Evolutionary conservation across 2,888 invertebrate species (phyloP).

Genomic region (Zaprionus lineosus): DNA sequence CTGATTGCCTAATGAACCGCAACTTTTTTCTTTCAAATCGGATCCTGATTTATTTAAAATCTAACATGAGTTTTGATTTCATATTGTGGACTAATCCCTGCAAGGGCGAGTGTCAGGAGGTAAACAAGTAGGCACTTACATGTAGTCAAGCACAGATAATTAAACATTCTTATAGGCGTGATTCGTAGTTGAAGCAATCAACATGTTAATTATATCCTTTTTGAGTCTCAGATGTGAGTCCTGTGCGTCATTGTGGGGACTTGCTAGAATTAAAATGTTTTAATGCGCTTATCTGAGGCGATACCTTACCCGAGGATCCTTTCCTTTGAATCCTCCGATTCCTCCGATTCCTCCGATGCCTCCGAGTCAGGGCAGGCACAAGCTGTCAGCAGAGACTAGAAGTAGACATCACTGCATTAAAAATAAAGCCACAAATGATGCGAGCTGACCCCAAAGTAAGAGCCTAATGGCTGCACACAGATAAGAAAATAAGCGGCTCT

Average conservation of each 20-base stretch:
- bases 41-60: too few relatives aligned
- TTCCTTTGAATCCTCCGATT: too few relatives aligned
- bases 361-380: background rate
- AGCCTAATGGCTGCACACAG: constrained; percentile 64
- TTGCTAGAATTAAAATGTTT: constrained; percentile 63
- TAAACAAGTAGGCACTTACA: too few relatives aligned
- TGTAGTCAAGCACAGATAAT: too few relatives aligned
- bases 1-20: too few relatives aligned
- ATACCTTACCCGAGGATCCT: background rate
- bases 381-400: constrained; percentile 45
- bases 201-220: constrained; percentile 68
- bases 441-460: constrained; percentile 55
- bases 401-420: constrained; percentile 39
- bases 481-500: constrained; percentile 20
- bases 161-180: too few relatives aligned
- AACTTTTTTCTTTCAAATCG: too few relatives aligned
- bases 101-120: too few relatives aligned
- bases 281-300: constrained; percentile 65
- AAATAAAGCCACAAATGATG: constrained; percentile 55
- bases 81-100: too few relatives aligned
- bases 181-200: constrained; percentile 4
- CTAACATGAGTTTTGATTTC: too few relatives aligned
- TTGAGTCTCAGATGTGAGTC: constrained; percentile 31
- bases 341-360: too few relatives aligned
- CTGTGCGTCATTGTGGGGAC: constrained; percentile 55